These are phyloP conservation scores for Procapra przewalskii DNA, from an alignment of 2,113 vertebrate genomes.

Conservation along the genomic window DNA sequence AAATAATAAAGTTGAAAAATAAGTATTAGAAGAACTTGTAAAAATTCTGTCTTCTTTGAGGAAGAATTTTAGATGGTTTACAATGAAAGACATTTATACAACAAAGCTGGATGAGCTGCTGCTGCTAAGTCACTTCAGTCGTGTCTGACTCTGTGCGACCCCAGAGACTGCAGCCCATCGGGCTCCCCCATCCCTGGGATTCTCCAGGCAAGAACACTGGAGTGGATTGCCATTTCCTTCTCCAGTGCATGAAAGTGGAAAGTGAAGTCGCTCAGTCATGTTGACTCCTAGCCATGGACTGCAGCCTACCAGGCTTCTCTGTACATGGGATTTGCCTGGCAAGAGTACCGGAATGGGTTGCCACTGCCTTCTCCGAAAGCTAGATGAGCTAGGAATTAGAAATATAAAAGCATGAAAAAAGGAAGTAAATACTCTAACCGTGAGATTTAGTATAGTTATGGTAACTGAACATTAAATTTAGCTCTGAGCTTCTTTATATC, in stretches of 20 bases:
- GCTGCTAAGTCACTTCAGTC: no score
- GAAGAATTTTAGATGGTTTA: slow-evolving; percentile 22
- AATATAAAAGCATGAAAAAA: background rate
- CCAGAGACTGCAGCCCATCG: no score
- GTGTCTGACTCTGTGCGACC: no score
- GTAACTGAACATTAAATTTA: slow-evolving; percentile 38
- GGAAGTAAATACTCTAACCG: background rate
- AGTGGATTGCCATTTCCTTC: no score
- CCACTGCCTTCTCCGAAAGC: background rate
- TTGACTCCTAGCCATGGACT: no score
- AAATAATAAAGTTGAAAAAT: slow-evolving; percentile 33
- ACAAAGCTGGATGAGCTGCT: background rate
- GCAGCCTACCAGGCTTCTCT: no score
- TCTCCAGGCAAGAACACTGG: no score
- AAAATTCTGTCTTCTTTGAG: background rate
- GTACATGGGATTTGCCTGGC: no score
- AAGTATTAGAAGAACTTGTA: slow-evolving; percentile 26
- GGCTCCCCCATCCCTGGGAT: no score
- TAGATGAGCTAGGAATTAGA: background rate
- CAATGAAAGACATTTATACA: slow-evolving; percentile 7
- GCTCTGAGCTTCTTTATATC: background rate
- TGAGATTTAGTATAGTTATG: slow-evolving; percentile 17
- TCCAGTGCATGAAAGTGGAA: no score
- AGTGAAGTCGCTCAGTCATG: no score
- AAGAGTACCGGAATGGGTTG: no score